Percentiles rank a stretch among this genome's conserved stretches.
These are phyloP conservation scores for Grallaria varia DNA, from an alignment of 2,113 vertebrate species.

Conservation along the genomic window DNA sequence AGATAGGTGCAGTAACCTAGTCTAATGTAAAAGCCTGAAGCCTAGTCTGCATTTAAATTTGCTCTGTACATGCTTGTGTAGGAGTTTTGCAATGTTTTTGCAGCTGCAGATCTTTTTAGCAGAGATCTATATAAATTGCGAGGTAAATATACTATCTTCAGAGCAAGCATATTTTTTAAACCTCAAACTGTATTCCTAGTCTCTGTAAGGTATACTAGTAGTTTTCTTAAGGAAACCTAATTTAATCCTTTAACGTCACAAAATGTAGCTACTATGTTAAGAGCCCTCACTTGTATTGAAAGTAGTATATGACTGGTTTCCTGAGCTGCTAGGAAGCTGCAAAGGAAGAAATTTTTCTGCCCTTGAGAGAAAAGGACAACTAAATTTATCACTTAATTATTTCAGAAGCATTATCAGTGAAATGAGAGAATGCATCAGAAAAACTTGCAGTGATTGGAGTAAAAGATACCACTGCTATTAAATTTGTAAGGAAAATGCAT, in stretches of 20 bases:
- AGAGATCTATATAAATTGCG: background rate
- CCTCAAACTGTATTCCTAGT: background rate
- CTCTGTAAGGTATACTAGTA: background rate
- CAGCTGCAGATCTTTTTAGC: background rate
- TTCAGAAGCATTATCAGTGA: conserved; percentile 11
- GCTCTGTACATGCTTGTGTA: background rate
- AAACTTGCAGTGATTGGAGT: background rate
- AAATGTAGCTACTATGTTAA: background rate
- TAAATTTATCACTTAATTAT: conserved; percentile 32
- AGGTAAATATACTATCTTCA: background rate
- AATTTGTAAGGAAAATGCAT: background rate
- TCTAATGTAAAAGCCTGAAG: background rate
- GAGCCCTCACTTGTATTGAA: background rate
- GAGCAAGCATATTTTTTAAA: background rate
- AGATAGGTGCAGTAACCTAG: background rate
- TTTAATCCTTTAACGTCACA: background rate
- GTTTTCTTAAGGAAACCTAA: background rate
- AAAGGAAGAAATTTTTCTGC: background rate
- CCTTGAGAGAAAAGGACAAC: conserved; percentile 19
- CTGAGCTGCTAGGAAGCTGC: background rate
- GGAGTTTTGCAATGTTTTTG: background rate
- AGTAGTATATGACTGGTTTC: background rate
- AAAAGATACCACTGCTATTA: background rate
- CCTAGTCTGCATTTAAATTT: background rate
- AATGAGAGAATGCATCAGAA: background rate